Base-by-base conservation (phyloP, 2,888 invertebrate species). In the Bellardia pandia region DNA sequence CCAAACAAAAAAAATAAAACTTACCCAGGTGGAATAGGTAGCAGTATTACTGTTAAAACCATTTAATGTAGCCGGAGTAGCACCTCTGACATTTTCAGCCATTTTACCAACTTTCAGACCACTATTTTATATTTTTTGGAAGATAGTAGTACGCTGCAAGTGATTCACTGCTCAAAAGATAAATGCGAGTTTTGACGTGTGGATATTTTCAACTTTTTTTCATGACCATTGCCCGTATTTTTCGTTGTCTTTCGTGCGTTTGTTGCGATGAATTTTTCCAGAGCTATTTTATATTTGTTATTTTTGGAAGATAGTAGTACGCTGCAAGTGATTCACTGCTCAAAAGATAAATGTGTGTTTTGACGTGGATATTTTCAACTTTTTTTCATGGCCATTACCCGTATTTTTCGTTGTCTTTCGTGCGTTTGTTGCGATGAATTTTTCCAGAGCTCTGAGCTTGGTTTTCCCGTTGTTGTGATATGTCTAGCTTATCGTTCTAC, bases 21-120 rank as follows among this genome's bases (percentile, higher is more conserved):
- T 69, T 85, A 87, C 86, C 86, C 86, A 87, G 37, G 80, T 85
- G n/a, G 86, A 77, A 74, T 87, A 87, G 0, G 77, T 74, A 9
- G 85, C 77, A 40, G n/a, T 74, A n/a, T 68, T 68, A 7, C 81
- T 85, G 48, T 85, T 87, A 0, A 87, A 77, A 9, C 84, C 86
- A 66, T n/a, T 58, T 42, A 71, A 53, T n/a, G 62, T 23, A 40
- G 42, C 16, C 7, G 62, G 16, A 16, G 62, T 71, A 30, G 30
- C 4, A 40, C 56, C 2, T 53, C 76, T 45, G 8, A 66, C 23
- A 16, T 42, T 33, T 66, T 58, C 77, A 68, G 85, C 78, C 86
- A 87, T 87, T 62, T 74, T 83, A 7, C 13, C 14, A 23, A 4
- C 8, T 53, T 53, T 0, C 4, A 33, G 8, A 33, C 14, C 11